Evolutionary conservation across 2,888 invertebrate genomes (phyloP).

Genomic region (Alcis repandata): DNA sequence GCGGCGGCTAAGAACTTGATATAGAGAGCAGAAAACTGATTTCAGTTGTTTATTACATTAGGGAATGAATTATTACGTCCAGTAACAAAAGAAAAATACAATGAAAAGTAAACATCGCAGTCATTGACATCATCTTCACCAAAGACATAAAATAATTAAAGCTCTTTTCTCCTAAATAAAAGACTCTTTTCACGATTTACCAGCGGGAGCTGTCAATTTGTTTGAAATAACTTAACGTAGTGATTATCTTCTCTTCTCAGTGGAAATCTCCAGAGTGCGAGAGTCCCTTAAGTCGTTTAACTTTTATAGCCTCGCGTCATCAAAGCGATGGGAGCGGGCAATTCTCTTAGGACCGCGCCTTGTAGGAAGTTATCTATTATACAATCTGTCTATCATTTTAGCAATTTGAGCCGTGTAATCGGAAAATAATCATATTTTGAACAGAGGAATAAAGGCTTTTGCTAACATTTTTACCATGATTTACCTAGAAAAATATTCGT

Average conservation of each 20-base stretch:
- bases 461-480: too few species aligned
- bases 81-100: too few species aligned
- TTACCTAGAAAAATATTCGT: too few species aligned
- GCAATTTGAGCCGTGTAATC: too few species aligned
- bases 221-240: conserved; percentile 23
- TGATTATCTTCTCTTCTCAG: too few species aligned
- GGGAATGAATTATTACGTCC: too few species aligned
- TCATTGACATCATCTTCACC: neutral
- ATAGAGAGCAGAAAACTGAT: too few species aligned
- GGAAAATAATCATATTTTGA: too few species aligned
- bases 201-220: conserved; percentile 36
- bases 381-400: conserved; percentile 11
- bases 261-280: conserved; percentile 21
- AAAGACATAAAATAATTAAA: conserved; percentile 1
- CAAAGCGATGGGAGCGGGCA: conserved; percentile 47
- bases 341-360: conserved; percentile 42
- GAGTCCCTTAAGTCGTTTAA: conserved; percentile 46
- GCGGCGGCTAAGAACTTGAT: too few species aligned
- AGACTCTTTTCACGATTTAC: conserved; percentile 24
- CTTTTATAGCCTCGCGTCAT: conserved; percentile 48
- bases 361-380: conserved; percentile 20
- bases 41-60: too few species aligned
- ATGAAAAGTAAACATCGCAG: neutral
- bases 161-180: neutral
- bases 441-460: too few species aligned